Evolutionary conservation across 2,797 vertebrate genomes (phyloP).

Genomic region (Falco rusticolus): DNA sequence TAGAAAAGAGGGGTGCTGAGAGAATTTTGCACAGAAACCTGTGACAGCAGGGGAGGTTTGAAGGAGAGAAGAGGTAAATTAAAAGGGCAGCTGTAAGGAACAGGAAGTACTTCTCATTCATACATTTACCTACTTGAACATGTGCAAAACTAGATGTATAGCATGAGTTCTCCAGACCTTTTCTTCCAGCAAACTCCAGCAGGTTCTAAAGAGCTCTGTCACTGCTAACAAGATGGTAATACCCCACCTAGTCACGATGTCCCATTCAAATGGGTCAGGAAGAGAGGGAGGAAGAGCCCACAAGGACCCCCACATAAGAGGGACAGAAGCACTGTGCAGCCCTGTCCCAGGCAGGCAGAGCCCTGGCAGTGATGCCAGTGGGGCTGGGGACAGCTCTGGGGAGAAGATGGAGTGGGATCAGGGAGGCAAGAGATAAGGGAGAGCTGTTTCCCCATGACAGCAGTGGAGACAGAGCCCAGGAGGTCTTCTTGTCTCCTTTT

Average conservation of each 20-base stretch:
- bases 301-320: fast-evolving
- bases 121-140: neutral
- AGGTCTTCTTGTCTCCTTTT: neutral
- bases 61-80: neutral
- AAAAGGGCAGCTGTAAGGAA: neutral
- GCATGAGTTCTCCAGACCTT: neutral
- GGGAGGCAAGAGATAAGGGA: neutral
- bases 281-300: neutral
- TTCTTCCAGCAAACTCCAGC: neutral
- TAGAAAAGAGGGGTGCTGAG: neutral
- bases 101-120: neutral
- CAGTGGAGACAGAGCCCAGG: too few relatives aligned
- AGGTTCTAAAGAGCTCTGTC: neutral
- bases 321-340: neutral
- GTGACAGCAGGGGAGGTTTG: neutral
- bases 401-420: neutral
- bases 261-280: neutral
- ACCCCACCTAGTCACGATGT: neutral
- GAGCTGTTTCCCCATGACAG: fast-evolving
- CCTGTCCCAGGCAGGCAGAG: neutral
- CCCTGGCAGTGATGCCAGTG: fast-evolving
- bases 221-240: neutral
- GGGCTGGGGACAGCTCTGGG: neutral
- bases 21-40: neutral
- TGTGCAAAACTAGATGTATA: neutral